Conservation (phyloP, 2,888 invertebrate genomes). For the Lysandra bellargus region DNA sequence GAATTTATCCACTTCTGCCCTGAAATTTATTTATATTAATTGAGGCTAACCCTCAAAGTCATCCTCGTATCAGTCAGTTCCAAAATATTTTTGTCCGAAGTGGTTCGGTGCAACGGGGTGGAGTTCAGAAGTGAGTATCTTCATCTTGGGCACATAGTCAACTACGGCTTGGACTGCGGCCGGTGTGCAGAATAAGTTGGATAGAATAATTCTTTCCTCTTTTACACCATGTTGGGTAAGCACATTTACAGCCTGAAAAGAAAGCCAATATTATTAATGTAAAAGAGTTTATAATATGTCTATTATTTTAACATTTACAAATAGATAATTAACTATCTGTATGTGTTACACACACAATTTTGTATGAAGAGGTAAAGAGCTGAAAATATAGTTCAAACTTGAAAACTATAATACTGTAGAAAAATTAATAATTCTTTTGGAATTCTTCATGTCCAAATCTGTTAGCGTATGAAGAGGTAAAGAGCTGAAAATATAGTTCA, state of each 20-base stretch:
- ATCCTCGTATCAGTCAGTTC: constrained; percentile 88
- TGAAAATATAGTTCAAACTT: too few species aligned
- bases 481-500: too few species aligned
- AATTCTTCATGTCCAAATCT: too few species aligned
- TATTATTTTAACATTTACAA: too few species aligned
- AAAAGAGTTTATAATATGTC: too few species aligned
- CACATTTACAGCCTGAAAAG: constrained; percentile 92
- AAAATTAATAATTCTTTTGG: too few species aligned
- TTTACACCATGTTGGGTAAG: constrained; percentile 95
- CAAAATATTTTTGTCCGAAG: constrained; percentile 99
- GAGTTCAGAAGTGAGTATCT: constrained; percentile 96
- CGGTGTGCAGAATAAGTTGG: constrained; percentile 98
- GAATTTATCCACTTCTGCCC: not conserved
- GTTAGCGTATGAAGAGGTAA: too few species aligned
- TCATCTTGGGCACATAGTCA: constrained; percentile 93
- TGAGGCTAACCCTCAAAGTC: constrained; percentile 40
- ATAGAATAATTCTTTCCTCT: constrained; percentile 96
- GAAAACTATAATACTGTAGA: too few species aligned
- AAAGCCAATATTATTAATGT: too few species aligned
- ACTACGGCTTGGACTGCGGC: constrained; percentile 91
- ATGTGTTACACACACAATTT: too few species aligned
- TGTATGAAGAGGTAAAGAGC: too few species aligned
- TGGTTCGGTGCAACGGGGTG: constrained; percentile 97
- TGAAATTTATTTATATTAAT: not conserved
- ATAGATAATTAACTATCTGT: too few species aligned